A percentile compares a stretch with the other conserved stretches of the same genome.
These are phyloP conservation scores for Tachina fera DNA, from an alignment of 2,888 invertebrate species.

Conservation along the genomic window DNA sequence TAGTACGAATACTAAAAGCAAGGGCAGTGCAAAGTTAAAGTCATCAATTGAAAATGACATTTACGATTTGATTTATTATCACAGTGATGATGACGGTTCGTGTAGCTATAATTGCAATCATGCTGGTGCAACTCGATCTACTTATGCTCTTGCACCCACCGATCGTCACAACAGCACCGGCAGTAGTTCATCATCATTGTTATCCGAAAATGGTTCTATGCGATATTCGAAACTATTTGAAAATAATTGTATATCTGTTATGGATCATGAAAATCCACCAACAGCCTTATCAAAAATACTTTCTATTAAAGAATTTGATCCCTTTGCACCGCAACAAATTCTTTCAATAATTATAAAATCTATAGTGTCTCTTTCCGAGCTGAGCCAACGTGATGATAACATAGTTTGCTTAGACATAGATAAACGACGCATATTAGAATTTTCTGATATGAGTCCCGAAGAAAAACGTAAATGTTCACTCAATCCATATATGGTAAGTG, in stretches of 20 bases:
- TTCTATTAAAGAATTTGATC: conserved; percentile 79
- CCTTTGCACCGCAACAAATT: conserved; percentile 77
- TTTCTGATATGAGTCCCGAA: conserved; percentile 65
- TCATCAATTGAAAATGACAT: conserved; percentile 56
- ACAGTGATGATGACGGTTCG: conserved; percentile 62
- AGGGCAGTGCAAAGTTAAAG: conserved; percentile 26
- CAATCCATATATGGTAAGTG: conserved; percentile 77
- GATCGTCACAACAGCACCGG: conserved; percentile 56
- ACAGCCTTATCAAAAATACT: conserved; percentile 76
- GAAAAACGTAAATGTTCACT: conserved; percentile 70
- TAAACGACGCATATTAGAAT: conserved; percentile 78
- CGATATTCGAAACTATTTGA: conserved; percentile 63
- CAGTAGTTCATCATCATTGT: conserved; percentile 64
- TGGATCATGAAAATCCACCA: conserved; percentile 72
- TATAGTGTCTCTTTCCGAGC: conserved; percentile 79
- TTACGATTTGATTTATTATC: conserved; percentile 63
- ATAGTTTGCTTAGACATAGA: conserved; percentile 79
- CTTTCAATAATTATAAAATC: conserved; percentile 79
- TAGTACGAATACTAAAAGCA: not conserved
- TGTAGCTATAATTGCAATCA: conserved; percentile 64
- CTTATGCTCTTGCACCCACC: conserved; percentile 38
- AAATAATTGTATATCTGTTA: conserved; percentile 68
- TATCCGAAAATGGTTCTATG: conserved; percentile 64
- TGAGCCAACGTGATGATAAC: conserved; percentile 79
- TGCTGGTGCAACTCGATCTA: conserved; percentile 19